Conservation (phyloP, 35 echinoderm and acorn worm species). For the Lytechinus pictus region DNA sequence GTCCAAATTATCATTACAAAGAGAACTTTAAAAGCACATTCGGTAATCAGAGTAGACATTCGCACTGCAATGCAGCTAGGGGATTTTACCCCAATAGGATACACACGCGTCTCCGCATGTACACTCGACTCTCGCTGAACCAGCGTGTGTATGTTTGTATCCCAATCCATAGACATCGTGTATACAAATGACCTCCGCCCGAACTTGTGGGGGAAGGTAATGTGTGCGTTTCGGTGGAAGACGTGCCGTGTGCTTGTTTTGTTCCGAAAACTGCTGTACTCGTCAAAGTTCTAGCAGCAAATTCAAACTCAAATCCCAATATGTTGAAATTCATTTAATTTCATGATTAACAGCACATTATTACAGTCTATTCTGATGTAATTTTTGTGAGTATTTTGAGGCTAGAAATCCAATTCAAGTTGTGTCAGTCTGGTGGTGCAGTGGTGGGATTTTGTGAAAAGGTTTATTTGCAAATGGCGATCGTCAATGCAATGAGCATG, state of each 20-base stretch:
- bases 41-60: background rate
- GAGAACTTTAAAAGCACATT: background rate
- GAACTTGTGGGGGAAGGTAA: background rate
- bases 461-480: background rate
- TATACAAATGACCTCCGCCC: background rate
- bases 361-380: background rate
- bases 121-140: background rate
- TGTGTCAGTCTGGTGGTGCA: background rate
- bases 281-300: background rate
- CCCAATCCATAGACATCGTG: background rate
- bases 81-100: background rate
- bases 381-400: background rate
- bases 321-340: background rate
- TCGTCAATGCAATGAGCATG: too few species aligned
- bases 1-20: background rate
- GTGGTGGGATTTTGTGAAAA: background rate
- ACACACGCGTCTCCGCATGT: background rate
- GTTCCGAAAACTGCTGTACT: background rate
- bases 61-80: background rate
- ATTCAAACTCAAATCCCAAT: background rate
- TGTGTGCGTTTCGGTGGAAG: background rate
- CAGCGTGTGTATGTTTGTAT: background rate
- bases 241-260: background rate
- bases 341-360: background rate
- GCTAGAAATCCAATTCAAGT: background rate